Percentiles rank a stretch among this genome's conserved stretches.
Conservation (phyloP, 2,797 vertebrate species). For the Mycteria americana region DNA sequence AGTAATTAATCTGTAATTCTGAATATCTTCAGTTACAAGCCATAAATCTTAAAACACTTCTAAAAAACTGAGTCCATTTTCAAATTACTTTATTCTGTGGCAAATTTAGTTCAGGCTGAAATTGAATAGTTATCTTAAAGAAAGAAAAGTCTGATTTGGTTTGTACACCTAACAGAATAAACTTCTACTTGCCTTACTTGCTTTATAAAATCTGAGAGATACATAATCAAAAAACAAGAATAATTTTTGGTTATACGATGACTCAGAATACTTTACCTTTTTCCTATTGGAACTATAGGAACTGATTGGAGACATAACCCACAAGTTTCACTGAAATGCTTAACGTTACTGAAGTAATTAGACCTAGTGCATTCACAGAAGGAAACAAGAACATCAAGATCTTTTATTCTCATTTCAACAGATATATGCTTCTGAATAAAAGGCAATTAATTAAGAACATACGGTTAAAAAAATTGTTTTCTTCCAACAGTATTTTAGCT, state of each 20-base stretch:
- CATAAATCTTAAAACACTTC: background rate
- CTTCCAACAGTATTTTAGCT: background rate
- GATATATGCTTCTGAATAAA: background rate
- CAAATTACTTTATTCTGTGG: background rate
- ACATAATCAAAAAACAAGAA: background rate
- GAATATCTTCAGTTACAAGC: background rate
- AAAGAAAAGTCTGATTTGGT: background rate
- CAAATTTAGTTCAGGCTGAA: background rate
- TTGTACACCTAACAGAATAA: background rate
- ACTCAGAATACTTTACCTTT: background rate
- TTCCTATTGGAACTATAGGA: background rate
- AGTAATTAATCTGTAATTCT: background rate
- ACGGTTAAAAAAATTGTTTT: background rate
- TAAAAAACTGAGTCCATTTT: background rate
- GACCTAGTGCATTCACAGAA: background rate
- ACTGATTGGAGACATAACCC: background rate
- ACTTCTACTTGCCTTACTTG: background rate
- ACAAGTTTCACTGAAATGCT: background rate
- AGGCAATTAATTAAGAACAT: background rate
- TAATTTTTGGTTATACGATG: background rate
- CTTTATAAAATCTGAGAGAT: background rate
- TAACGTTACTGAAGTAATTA: background rate
- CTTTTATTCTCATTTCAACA: background rate
- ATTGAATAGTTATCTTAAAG: background rate
- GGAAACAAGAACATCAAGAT: background rate